Base-by-base conservation (phyloP, 2,888 invertebrate genomes). In the Rhorus exstirpatorius region DNA sequence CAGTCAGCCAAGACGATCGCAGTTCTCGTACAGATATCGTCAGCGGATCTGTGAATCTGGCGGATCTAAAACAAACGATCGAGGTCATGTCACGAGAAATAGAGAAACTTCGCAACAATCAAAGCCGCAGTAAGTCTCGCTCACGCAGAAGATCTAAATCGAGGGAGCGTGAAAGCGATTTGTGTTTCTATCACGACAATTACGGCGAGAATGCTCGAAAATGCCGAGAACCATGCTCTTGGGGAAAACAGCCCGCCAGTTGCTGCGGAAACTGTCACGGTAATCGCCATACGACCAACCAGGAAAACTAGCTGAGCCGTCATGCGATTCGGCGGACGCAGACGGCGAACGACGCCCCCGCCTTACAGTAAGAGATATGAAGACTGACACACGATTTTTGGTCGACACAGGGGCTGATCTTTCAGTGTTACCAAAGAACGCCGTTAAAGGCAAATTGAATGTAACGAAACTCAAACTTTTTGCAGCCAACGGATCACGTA, bases 351-450 rank as follows among this genome's bases (percentile, higher is more conserved):
- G 14, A 21, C 68, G 38, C 14, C 21, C 53, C 61, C 70, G 82
- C 63, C 75, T 75, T 19, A 38, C 44, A 4, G 24, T 79, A 2
- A 51, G 51, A 3, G 79, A 82, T 24, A 63, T 21, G 51, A 51
- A 12, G 17, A 31, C n/a, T 0, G 19, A 19, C 0, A 49, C 17
- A 14, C 21, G n/a, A 49, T 65, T 60, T 41, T 38, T 81, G 10
- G 55, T 81, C 0, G 81, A 81, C 19, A 81, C 76, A 17, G 65
- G 76, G 14, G 76, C 81, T 6, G 81, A 81, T 8, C 4, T 81
- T 0, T 80, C 65, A 8, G 75, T 74, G n/a, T 19, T 70, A 10
- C 70, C 71, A 4, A 63, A 31, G 26, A 7, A 10, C 1, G 46
- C 41, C 24, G 26, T 38, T 31, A 60, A 10, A 19, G 24, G 35